These are phyloP conservation scores for Osmerus mordax DNA, from an alignment of 2,113 vertebrate species.

Conservation along the genomic window DNA sequence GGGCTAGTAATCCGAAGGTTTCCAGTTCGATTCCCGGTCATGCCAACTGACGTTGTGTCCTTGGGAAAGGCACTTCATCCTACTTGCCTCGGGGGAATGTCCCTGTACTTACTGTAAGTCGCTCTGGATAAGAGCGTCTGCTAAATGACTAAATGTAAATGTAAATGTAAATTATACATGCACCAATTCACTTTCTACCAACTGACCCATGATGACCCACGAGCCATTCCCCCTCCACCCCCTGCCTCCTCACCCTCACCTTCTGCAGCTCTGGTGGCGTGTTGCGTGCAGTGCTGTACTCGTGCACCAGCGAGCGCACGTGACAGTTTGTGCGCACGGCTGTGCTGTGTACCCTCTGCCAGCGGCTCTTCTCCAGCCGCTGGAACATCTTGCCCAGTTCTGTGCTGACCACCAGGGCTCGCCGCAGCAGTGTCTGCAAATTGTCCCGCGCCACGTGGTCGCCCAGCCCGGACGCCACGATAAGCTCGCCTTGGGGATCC, in stretches of 20 bases:
- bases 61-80: too few species aligned
- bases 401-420: conserved; percentile 91
- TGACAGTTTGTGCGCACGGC: conserved; percentile 89
- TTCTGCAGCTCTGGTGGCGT: conserved; percentile 82
- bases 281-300: conserved; percentile 74
- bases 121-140: too few species aligned
- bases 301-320: conserved; percentile 86
- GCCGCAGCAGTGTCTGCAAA: conserved; percentile 85
- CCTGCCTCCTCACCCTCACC: conserved; percentile 61
- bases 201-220: not conserved
- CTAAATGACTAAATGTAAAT: too few species aligned
- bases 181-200: not conserved
- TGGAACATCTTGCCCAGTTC: conserved; percentile 92
- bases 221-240: not conserved
- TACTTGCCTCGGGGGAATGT: too few species aligned
- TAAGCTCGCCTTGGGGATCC: conserved; percentile 80
- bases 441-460: conserved; percentile 76
- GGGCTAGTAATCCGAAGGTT: too few species aligned
- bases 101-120: too few species aligned
- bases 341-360: conserved; percentile 89
- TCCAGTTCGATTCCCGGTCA: too few species aligned
- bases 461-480: conserved; percentile 65
- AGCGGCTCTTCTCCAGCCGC: conserved; percentile 87
- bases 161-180: too few species aligned
- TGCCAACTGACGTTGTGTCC: too few species aligned